Percentiles rank a stretch among this genome's conserved stretches.
These are phyloP conservation scores for Vanessa atalanta DNA, from an alignment of 1,140 invertebrate species.

Conservation along the genomic window DNA sequence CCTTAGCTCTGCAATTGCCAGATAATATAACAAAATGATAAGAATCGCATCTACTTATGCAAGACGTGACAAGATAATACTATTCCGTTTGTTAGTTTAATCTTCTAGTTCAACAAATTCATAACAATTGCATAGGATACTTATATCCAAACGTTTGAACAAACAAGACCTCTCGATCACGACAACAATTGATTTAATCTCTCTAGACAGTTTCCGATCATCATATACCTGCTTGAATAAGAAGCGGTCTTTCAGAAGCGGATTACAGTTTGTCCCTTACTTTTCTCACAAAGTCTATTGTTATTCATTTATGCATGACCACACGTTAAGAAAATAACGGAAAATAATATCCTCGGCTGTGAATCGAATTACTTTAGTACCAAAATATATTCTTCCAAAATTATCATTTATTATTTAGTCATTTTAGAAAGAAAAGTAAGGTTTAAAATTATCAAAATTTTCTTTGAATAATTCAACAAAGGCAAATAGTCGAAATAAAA, in stretches of 20 bases:
- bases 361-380: not conserved
- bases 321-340: not conserved
- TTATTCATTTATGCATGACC: not conserved
- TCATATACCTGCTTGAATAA: constrained; percentile 12
- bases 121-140: constrained; percentile 7
- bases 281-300: not conserved
- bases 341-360: not conserved
- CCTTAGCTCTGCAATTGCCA: no score
- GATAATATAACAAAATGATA: no score
- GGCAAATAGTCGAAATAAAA: no score
- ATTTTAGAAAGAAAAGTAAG: no score
- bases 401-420: no score
- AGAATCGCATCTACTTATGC: no score
- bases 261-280: constrained; percentile 10
- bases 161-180: constrained; percentile 11
- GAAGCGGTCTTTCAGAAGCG: not conserved
- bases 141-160: constrained; percentile 19
- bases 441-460: no score
- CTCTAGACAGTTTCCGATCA: constrained; percentile 17
- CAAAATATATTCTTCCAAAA: no score
- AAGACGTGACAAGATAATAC: no score
- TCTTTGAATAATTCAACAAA: no score
- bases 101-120: constrained; percentile 7
- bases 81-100: constrained; percentile 7
- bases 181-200: constrained; percentile 17